These are phyloP conservation scores for Metellina segmentata DNA, from an alignment of 2,888 invertebrate species.

Conservation along the genomic window DNA sequence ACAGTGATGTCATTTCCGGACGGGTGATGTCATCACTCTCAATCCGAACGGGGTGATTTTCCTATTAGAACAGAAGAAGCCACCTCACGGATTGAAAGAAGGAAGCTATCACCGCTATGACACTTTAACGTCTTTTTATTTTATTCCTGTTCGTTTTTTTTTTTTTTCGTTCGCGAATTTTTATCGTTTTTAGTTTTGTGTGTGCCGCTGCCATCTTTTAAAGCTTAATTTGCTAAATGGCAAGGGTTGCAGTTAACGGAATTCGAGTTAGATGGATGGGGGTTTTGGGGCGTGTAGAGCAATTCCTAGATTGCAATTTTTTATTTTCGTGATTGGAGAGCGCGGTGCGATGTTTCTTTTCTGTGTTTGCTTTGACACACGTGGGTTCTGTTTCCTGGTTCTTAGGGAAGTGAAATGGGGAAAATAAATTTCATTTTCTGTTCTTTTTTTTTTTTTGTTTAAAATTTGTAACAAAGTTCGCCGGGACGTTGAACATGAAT, in stretches of 20 bases:
- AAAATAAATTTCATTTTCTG: neutral
- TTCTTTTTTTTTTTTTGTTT: neutral
- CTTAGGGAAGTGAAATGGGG: neutral
- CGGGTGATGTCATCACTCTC: slow-evolving; percentile 47
- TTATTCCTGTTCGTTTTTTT: slow-evolving; percentile 23
- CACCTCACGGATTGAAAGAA: slow-evolving; percentile 6
- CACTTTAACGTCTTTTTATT: slow-evolving; percentile 27
- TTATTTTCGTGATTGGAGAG: neutral
- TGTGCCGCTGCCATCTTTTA: slow-evolving; percentile 33
- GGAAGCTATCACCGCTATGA: slow-evolving; percentile 43
- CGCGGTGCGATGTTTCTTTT: neutral
- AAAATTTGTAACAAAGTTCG: too few species aligned
- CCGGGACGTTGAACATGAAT: too few species aligned
- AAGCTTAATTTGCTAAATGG: slow-evolving; percentile 6
- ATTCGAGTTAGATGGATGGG: slow-evolving; percentile 42
- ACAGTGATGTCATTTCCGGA: slow-evolving; percentile 65
- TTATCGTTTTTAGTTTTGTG: slow-evolving; percentile 29
- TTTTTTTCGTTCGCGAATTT: slow-evolving; percentile 11
- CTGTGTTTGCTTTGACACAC: neutral
- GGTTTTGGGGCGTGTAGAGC: slow-evolving; percentile 12
- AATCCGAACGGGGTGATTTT: slow-evolving; percentile 23
- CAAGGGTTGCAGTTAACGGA: slow-evolving; percentile 43
- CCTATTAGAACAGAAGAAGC: slow-evolving; percentile 3
- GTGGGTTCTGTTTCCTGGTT: neutral
- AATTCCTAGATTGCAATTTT: neutral